Conservation (phyloP, 1,140 invertebrate genomes). For the Monomorium pharaonis region DNA sequence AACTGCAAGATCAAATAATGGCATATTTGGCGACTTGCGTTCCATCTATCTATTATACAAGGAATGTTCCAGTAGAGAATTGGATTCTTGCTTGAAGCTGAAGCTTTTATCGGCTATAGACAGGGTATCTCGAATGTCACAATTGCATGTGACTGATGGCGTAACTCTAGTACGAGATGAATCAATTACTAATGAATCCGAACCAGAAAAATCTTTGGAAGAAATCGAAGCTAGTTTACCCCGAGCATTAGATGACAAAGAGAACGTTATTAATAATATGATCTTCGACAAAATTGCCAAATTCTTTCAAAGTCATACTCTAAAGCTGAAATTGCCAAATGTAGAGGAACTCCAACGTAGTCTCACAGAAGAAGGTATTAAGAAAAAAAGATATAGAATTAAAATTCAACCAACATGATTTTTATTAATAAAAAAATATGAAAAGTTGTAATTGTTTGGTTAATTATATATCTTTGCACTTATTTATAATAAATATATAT, state of each 20-base stretch:
- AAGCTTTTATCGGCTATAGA: constrained; percentile 91
- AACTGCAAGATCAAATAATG: constrained; percentile 76
- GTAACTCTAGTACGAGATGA: constrained; percentile 89
- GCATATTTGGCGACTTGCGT: constrained; percentile 85
- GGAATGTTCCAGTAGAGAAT: constrained; percentile 89
- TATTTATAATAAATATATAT: neutral
- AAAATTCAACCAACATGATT: neutral
- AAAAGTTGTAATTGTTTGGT: neutral
- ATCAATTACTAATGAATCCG: constrained; percentile 78
- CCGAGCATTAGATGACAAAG: constrained; percentile 89
- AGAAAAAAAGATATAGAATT: constrained; percentile 48
- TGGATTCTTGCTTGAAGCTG: constrained; percentile 91
- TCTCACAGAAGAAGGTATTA: constrained; percentile 86
- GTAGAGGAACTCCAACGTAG: constrained; percentile 87
- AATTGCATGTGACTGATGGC: constrained; percentile 89
- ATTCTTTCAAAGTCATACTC: constrained; percentile 91
- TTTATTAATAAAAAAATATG: neutral
- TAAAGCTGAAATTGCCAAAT: constrained; percentile 90
- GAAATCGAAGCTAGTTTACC: constrained; percentile 90
- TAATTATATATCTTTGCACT: neutral
- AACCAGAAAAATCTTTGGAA: constrained; percentile 84
- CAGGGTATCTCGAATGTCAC: constrained; percentile 87
- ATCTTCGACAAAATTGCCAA: constrained; percentile 90
- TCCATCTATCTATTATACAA: constrained; percentile 89
- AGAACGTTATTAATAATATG: constrained; percentile 90